Evolutionary conservation across 2,797 vertebrate genomes (phyloP).

Genomic region (Sandelia bainsii): DNA sequence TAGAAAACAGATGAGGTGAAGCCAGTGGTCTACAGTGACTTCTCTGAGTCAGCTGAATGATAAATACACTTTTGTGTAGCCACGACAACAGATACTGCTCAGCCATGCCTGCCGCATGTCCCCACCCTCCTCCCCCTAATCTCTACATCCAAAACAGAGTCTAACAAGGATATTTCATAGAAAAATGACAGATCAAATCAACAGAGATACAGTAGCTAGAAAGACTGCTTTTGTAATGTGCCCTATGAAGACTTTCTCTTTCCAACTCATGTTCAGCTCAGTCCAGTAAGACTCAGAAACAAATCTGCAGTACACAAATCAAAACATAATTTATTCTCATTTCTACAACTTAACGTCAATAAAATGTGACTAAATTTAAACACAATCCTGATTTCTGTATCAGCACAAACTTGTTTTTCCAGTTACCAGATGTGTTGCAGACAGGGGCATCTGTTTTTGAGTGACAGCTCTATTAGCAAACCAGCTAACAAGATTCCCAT

Average conservation of each 20-base stretch:
- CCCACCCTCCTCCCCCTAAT: conserved; percentile 35
- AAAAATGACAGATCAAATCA: conserved; percentile 25
- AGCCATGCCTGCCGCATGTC: conserved; percentile 56
- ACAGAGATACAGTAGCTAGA: neutral
- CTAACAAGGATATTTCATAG: neutral
- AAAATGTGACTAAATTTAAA: conserved; percentile 4
- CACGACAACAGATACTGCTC: conserved; percentile 76
- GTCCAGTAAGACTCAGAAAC: neutral
- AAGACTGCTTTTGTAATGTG: neutral
- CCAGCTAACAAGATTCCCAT: conserved; percentile 17
- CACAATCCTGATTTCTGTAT: neutral
- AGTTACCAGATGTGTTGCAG: conserved; percentile 27
- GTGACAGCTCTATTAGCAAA: conserved; percentile 23
- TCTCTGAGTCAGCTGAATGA: conserved; percentile 20
- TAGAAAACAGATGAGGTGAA: conserved; percentile 13
- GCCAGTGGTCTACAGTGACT: conserved; percentile 35
- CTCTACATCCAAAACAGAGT: conserved; percentile 18
- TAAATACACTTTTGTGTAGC: conserved; percentile 59
- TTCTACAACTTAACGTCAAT: neutral
- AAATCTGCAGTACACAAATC: neutral
- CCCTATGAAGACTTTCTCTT: neutral
- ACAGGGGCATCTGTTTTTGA: conserved; percentile 12
- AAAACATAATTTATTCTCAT: neutral
- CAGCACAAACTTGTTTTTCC: neutral
- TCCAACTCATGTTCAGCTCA: neutral